phyloP scores from a whole-genome alignment of 2,888 invertebrate genomes.

The Steromphala cineraria region DNA sequence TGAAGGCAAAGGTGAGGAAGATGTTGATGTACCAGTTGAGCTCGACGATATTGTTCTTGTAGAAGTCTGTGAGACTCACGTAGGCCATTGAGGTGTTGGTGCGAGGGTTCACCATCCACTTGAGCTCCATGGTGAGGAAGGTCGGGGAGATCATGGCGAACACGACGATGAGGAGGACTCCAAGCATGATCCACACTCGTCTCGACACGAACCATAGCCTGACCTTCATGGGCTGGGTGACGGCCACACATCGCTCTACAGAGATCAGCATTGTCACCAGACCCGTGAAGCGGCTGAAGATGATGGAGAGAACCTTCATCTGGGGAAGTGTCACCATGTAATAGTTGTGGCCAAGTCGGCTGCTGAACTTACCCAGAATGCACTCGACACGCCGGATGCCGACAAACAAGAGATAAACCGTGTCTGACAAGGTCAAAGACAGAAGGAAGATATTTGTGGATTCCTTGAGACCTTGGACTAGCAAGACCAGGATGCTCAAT shows the following conservation, averaged over 20 bases:
- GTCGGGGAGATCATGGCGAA: not conserved
- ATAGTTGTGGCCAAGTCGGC: not conserved
- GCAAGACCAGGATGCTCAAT: not conserved
- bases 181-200: not conserved
- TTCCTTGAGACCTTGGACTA: not conserved
- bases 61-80: not conserved
- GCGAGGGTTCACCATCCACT: not conserved
- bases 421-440: not conserved
- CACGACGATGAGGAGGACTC: not conserved
- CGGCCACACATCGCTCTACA: not conserved
- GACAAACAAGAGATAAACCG: not conserved
- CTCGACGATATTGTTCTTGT: not conserved
- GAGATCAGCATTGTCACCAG: not conserved
- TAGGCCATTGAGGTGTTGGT: not conserved
- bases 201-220: not conserved
- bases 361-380: not conserved
- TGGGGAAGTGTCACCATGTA: not conserved
- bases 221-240: not conserved
- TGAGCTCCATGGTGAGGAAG: not conserved
- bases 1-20: not conserved
- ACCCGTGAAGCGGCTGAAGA: not conserved
- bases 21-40: not conserved
- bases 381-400: not conserved
- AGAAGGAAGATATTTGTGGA: not conserved
- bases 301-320: not conserved